A percentile compares a stretch with the other conserved stretches of the same genome.
Conservation (phyloP, 2,888 invertebrate genomes). For the Pegoplata infirma region DNA sequence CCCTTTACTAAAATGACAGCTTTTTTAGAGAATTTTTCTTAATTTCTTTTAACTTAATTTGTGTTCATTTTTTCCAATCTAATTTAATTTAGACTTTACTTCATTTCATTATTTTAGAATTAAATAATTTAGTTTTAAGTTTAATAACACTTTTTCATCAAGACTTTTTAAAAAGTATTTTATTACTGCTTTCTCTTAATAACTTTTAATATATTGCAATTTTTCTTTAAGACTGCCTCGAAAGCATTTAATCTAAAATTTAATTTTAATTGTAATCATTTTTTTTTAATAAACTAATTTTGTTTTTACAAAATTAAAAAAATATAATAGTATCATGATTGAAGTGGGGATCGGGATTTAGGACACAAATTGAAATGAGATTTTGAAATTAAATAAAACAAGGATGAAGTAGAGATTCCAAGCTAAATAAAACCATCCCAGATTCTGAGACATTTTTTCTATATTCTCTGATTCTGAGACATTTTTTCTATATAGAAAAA, state of each 20-base stretch:
- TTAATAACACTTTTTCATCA: background rate
- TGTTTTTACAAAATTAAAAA: slow-evolving; percentile 4
- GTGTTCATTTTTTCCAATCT: background rate
- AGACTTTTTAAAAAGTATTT: background rate
- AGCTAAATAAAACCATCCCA: too few species aligned
- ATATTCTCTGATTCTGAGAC: too few species aligned
- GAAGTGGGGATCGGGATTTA: too few species aligned
- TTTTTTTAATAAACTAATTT: slow-evolving; percentile 23
- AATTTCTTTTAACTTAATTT: background rate
- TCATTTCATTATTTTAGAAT: background rate
- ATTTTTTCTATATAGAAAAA: too few species aligned
- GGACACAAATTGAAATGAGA: too few species aligned
- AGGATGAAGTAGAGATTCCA: too few species aligned
- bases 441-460: too few species aligned
- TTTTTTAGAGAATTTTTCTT: background rate
- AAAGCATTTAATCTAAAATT: slow-evolving; percentile 22
- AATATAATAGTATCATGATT: too few species aligned
- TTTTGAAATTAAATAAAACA: too few species aligned
- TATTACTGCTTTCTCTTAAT: background rate
- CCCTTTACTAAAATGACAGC: background rate
- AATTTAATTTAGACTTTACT: background rate
- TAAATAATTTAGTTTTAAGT: background rate
- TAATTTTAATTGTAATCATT: slow-evolving; percentile 28
- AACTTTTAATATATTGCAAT: slow-evolving; percentile 25
- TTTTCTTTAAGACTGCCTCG: slow-evolving; percentile 27